Evolutionary conservation across 2,888 invertebrate genomes (phyloP).

Genomic region (Drosophila phalerata): DNA sequence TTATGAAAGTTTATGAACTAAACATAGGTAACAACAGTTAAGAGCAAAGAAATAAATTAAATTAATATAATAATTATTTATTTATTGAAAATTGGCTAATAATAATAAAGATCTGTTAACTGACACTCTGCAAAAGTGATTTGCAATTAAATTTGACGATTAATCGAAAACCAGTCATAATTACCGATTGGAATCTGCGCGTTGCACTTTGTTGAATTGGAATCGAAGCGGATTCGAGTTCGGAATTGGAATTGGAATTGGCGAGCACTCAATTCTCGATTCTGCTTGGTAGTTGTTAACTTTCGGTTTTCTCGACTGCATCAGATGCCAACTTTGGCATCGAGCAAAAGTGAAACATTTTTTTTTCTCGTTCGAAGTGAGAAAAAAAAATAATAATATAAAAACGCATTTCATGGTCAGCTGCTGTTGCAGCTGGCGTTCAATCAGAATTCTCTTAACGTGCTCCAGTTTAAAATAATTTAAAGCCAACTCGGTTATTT

Average conservation of each 20-base stretch:
- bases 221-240: constrained; percentile 27
- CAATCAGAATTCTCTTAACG: constrained; percentile 54
- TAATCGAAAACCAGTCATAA: constrained; percentile 69
- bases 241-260: constrained; percentile 24
- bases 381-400: constrained; percentile 33
- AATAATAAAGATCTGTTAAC: neutral
- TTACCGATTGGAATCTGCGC: constrained; percentile 50
- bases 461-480: constrained; percentile 56
- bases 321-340: constrained; percentile 43
- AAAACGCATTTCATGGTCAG: constrained; percentile 75
- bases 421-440: constrained; percentile 51
- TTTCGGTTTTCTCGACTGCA: constrained; percentile 70
- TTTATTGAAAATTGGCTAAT: neutral
- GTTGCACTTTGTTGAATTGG: constrained; percentile 13
- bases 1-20: neutral
- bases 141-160: constrained; percentile 31
- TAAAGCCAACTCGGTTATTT: constrained; percentile 45
- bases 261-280: constrained; percentile 63
- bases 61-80: neutral
- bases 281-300: constrained; percentile 41
- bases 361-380: constrained; percentile 36
- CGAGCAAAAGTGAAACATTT: constrained; percentile 55
- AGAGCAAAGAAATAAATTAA: neutral
- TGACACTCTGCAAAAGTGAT: constrained; percentile 3
- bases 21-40: neutral